phyloP scores from a whole-genome alignment of 2,113 vertebrate species.

The Gavialis gangeticus region DNA sequence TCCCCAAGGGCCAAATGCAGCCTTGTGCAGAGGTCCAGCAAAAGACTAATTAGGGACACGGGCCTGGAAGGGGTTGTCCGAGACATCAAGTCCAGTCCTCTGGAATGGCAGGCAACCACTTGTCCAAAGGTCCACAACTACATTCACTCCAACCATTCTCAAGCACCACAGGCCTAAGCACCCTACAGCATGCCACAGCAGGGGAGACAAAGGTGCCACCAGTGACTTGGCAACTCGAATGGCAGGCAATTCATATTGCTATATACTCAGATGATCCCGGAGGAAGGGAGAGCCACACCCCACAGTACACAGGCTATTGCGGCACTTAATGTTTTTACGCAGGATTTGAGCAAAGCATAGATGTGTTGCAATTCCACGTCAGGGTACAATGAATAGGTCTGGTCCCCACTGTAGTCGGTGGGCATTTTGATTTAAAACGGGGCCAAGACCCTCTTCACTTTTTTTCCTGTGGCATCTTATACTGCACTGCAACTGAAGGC shows the following conservation, averaged over 20 bases:
- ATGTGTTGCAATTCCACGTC: rapidly evolving
- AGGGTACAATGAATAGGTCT: background rate
- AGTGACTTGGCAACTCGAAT: no score
- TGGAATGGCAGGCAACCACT: no score
- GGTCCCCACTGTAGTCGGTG: background rate
- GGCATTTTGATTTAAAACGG: background rate
- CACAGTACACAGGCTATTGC: background rate
- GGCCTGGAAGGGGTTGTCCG: no score
- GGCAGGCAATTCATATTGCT: no score
- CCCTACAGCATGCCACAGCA: no score
- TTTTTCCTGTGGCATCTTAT: background rate
- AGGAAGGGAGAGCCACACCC: no score
- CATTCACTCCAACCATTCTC: no score
- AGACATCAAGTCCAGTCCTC: no score
- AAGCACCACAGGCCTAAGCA: no score
- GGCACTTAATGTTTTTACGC: rapidly evolving
- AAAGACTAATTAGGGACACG: background rate
- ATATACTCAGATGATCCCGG: no score
- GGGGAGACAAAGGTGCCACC: no score
- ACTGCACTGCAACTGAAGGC: background rate
- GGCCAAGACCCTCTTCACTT: background rate
- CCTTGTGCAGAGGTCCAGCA: background rate
- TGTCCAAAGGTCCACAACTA: no score
- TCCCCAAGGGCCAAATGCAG: background rate
- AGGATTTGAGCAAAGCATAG: rapidly evolving